A percentile compares a stretch with the other conserved stretches of the same genome.
Conservation (phyloP, 2,797 vertebrate species). For the Calcarius lapponicus region DNA sequence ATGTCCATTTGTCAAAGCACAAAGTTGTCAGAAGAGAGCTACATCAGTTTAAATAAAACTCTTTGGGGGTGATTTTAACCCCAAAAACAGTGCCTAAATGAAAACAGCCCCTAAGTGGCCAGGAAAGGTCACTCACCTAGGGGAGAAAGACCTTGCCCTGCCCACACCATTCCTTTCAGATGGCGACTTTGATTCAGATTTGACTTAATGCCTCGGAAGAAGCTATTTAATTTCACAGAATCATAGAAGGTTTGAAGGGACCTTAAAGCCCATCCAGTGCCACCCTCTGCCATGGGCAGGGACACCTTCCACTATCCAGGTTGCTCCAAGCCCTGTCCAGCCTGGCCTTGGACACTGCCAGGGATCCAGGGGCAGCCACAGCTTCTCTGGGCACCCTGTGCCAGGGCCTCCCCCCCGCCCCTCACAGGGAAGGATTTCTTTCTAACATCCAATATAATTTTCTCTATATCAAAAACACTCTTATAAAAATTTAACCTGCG, state of each 20-base stretch:
- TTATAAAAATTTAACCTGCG: not conserved
- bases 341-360: not conserved
- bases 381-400: not conserved
- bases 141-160: not conserved
- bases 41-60: not conserved
- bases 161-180: not conserved
- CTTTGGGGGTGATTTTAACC: not conserved
- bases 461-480: not conserved
- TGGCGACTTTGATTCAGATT: not conserved
- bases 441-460: not conserved
- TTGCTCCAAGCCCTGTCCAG: accelerated
- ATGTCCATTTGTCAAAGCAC: not conserved
- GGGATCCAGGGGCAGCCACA: not conserved
- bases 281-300: not conserved
- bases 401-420: not conserved
- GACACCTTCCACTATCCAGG: accelerated
- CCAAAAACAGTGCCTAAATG: not conserved
- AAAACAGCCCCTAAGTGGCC: not conserved
- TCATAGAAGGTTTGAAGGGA: not conserved
- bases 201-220: not conserved
- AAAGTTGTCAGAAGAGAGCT: not conserved
- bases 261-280: not conserved
- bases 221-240: not conserved
- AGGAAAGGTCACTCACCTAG: not conserved
- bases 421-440: not conserved